A percentile compares a stretch with the other conserved stretches of the same genome.
Conservation (phyloP, 2,888 invertebrate species). For the Xestia ashworthii region DNA sequence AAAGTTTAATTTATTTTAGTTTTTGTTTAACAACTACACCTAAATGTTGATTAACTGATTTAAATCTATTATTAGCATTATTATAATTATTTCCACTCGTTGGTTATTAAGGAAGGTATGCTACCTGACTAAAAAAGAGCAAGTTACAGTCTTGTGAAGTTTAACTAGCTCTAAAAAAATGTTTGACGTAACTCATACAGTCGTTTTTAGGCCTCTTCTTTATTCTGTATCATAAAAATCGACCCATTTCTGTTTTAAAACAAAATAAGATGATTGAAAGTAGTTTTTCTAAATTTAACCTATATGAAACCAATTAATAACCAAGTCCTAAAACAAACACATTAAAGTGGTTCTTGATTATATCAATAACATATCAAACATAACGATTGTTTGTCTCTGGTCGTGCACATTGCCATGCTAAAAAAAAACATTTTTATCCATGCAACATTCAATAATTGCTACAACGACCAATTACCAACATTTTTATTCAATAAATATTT, state of each 20-base stretch:
- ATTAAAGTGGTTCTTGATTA: conserved; percentile 6
- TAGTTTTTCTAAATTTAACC: background rate
- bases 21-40: background rate
- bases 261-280: background rate
- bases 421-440: conserved; percentile 13
- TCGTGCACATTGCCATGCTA: conserved; percentile 8
- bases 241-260: no score
- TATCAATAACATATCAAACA: conserved; percentile 41
- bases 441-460: conserved; percentile 38
- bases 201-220: background rate
- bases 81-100: background rate
- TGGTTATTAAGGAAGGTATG: background rate
- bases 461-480: conserved; percentile 32
- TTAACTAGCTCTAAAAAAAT: background rate
- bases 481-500: conserved; percentile 47
- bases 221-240: background rate
- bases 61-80: background rate
- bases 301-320: background rate
- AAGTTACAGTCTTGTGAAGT: conserved; percentile 1
- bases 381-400: conserved; percentile 7
- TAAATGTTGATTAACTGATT: conserved; percentile 1
- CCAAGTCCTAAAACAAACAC: background rate
- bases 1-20: background rate
- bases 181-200: background rate
- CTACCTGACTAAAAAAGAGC: background rate